These are phyloP conservation scores for Nothobranchius furzeri DNA, from an alignment of 2,113 vertebrate species.

Conservation along the genomic window DNA sequence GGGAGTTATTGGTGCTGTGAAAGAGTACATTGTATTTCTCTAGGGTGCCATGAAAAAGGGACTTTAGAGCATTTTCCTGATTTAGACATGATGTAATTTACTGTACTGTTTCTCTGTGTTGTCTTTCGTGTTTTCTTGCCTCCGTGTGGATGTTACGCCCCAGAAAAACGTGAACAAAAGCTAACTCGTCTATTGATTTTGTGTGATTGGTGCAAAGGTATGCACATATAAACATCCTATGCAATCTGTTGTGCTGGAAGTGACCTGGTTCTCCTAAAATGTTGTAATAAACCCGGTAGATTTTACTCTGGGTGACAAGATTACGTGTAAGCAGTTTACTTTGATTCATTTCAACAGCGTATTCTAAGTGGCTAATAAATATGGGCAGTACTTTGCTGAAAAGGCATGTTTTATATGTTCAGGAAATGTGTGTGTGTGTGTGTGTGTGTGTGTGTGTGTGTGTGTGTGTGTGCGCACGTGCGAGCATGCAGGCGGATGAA, in stretches of 20 bases:
- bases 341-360: conserved; percentile 68
- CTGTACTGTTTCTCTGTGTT: not conserved
- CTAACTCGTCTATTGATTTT: not conserved
- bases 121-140: too few species aligned
- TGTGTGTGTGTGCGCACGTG: not conserved
- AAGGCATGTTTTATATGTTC: conserved; percentile 44
- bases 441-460: not conserved
- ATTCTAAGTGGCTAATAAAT: conserved; percentile 67
- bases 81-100: conserved; percentile 55
- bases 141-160: too few species aligned
- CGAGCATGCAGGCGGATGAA: conserved; percentile 39
- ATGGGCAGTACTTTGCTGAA: conserved; percentile 62
- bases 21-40: conserved; percentile 58
- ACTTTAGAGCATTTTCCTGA: conserved; percentile 46
- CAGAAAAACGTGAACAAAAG: not conserved
- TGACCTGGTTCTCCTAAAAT: conserved; percentile 34
- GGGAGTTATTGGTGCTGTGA: conserved; percentile 27
- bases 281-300: conserved; percentile 33
- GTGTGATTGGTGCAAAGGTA: not conserved
- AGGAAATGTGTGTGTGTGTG: conserved; percentile 8
- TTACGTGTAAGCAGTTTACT: conserved; percentile 70
- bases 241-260: conserved; percentile 5
- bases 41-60: conserved; percentile 50
- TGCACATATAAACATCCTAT: not conserved
- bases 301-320: conserved; percentile 65